These are phyloP conservation scores for Falco punctatus DNA, from an alignment of 2,113 vertebrate species.

Conservation along the genomic window DNA sequence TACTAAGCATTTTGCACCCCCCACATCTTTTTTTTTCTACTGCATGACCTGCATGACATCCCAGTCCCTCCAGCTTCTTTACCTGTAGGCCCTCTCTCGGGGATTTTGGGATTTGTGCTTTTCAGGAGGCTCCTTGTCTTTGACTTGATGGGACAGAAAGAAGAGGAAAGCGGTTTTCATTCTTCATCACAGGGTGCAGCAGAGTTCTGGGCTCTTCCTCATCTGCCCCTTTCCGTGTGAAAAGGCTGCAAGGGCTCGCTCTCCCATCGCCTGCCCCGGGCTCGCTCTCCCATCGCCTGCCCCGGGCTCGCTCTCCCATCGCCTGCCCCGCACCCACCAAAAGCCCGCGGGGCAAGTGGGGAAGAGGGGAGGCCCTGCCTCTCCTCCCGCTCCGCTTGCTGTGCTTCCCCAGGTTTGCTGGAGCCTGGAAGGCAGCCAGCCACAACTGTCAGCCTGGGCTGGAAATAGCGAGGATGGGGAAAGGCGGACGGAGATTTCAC, in stretches of 20 bases:
- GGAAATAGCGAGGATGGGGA: neutral
- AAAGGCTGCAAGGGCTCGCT: neutral
- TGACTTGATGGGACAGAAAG: neutral
- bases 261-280: neutral
- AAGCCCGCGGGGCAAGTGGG: fast-evolving
- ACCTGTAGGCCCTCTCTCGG: neutral
- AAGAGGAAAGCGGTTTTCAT: neutral
- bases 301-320: neutral
- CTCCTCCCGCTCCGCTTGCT: neutral
- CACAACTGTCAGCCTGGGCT: neutral
- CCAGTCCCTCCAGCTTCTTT: neutral
- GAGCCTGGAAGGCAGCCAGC: neutral
- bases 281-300: neutral
- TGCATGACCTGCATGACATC: neutral
- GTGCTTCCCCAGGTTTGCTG: neutral
- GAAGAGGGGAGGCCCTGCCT: neutral
- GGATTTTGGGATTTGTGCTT: neutral
- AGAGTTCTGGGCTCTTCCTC: neutral
- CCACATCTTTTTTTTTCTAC: neutral
- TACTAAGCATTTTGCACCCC: neutral
- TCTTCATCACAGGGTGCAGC: neutral
- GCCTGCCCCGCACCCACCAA: neutral
- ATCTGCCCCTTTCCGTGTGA: neutral
- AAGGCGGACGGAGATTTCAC: neutral
- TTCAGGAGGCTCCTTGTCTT: neutral